phyloP scores from a whole-genome alignment of 2,113 vertebrate genomes.

The Myocastor coypus region DNA sequence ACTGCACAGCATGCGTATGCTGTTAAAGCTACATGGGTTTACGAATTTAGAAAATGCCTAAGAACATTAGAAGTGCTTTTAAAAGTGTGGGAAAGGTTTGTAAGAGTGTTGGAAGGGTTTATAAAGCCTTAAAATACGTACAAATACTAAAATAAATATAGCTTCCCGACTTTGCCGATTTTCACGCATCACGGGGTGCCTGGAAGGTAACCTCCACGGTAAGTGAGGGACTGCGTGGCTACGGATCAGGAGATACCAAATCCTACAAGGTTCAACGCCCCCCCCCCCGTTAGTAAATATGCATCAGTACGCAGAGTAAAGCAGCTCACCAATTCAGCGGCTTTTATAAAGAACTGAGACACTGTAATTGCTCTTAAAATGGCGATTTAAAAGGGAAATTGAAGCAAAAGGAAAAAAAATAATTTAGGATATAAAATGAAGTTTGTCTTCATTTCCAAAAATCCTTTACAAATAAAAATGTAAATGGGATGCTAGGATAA shows the following conservation, averaged over 20 bases:
- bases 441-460: conserved; percentile 35
- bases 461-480: conserved; percentile 49
- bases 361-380: background rate
- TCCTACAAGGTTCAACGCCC: background rate
- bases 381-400: conserved; percentile 19
- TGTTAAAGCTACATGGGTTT: too few relatives aligned
- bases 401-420: conserved; percentile 7
- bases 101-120: too few relatives aligned
- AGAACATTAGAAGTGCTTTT: too few relatives aligned
- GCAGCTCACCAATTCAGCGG: background rate
- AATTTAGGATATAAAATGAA: background rate
- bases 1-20: too few relatives aligned
- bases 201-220: too few relatives aligned
- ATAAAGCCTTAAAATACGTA: too few relatives aligned
- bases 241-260: background rate
- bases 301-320: background rate
- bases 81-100: too few relatives aligned
- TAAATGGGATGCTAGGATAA: background rate
- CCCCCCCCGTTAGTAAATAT: background rate
- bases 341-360: conserved; percentile 4
- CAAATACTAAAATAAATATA: too few relatives aligned
- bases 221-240: background rate
- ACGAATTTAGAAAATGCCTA: too few relatives aligned
- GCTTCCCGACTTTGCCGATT: too few relatives aligned
- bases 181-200: too few relatives aligned